A percentile compares a stretch with the other conserved stretches of the same genome.
phyloP scores from a whole-genome alignment of 2,113 vertebrate species.

The Arizona elegans region DNA sequence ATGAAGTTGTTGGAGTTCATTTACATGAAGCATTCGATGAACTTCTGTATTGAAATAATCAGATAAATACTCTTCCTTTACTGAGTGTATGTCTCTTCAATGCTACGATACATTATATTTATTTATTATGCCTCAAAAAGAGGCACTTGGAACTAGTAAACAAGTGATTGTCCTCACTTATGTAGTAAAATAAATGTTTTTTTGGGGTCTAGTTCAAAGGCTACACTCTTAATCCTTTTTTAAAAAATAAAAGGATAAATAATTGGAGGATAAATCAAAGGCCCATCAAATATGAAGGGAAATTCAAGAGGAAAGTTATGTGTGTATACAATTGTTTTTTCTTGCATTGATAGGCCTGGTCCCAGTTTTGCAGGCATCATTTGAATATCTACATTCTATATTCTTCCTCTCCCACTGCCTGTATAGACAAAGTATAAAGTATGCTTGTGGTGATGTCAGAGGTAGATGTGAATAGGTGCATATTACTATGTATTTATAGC shows the following conservation, averaged over 20 bases:
- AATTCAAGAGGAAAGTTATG: not conserved
- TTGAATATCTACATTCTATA: not conserved
- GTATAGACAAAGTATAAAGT: not conserved
- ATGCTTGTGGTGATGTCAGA: not conserved
- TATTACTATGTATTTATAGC: not conserved
- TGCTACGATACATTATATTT: not conserved
- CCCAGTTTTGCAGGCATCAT: not conserved
- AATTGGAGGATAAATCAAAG: not conserved
- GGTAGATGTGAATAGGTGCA: not conserved
- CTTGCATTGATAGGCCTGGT: not conserved
- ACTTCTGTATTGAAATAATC: not conserved
- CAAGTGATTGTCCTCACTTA: not conserved
- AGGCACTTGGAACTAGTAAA: constrained; percentile 5
- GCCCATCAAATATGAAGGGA: not conserved
- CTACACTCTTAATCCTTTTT: not conserved
- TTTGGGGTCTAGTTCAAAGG: constrained; percentile 1
- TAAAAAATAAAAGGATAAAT: too few species aligned
- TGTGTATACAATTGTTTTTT: not conserved
- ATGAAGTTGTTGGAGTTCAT: not conserved
- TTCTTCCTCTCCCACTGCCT: not conserved
- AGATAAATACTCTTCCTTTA: constrained; percentile 1
- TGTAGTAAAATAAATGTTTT: not conserved
- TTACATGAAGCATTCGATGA: not conserved
- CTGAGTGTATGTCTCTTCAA: not conserved
- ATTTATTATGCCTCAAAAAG: not conserved